These are phyloP conservation scores for Characodon lateralis DNA, from an alignment of 2,797 vertebrate genomes.

Conservation along the genomic window DNA sequence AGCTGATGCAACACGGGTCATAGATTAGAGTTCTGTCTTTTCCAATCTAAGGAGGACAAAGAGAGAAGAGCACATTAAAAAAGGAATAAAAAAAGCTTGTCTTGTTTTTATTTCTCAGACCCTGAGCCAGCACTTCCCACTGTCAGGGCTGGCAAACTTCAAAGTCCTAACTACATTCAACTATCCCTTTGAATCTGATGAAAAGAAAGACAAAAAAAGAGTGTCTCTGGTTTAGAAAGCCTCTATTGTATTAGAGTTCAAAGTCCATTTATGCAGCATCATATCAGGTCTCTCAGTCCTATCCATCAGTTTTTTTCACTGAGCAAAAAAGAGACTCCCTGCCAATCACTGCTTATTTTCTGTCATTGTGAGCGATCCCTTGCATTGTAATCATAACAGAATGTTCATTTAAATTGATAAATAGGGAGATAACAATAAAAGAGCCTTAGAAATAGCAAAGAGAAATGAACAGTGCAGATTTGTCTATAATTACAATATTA, in stretches of 20 bases:
- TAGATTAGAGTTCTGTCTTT: constrained; percentile 91
- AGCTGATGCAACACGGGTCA: constrained; percentile 96
- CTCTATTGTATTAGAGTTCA: constrained; percentile 68
- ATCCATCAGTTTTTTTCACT: constrained; percentile 77
- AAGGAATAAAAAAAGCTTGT: constrained; percentile 40
- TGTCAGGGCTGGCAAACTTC: constrained; percentile 58
- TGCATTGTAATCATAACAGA: constrained; percentile 73
- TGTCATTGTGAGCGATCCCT: constrained; percentile 67
- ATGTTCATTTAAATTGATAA: constrained; percentile 69
- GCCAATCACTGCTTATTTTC: constrained; percentile 52
- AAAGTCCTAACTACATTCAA: constrained; percentile 62
- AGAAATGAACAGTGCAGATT: constrained; percentile 73
- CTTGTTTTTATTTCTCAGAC: constrained; percentile 41
- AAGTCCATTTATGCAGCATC: constrained; percentile 67
- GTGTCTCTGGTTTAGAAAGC: constrained; percentile 65
- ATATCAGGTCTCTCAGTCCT: constrained; percentile 57
- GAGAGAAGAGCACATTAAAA: constrained; percentile 44
- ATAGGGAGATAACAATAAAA: constrained; percentile 59
- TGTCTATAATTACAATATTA: constrained; percentile 73
- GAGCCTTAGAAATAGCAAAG: constrained; percentile 57
- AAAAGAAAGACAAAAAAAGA: constrained; percentile 49
- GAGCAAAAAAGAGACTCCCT: constrained; percentile 52
- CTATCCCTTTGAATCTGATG: constrained; percentile 53
- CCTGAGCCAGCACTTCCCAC: constrained; percentile 44
- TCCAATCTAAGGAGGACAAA: constrained; percentile 83